Conservation (phyloP, 2,888 invertebrate genomes). For the Idaea dimidiata region DNA sequence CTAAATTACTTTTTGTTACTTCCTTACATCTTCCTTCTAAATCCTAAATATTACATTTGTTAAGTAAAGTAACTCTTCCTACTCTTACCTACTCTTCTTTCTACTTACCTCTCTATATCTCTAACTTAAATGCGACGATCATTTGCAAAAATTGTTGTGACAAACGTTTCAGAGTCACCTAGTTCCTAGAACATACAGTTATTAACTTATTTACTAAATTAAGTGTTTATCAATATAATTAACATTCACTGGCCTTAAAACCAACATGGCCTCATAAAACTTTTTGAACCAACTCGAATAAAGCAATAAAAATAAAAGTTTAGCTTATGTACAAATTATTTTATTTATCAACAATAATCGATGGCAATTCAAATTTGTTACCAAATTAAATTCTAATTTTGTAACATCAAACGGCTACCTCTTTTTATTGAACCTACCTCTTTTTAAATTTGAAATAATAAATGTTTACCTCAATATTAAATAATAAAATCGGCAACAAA, state of each 20-base stretch:
- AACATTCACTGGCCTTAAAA: neutral
- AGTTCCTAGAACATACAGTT: constrained; percentile 32
- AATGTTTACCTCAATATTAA: constrained; percentile 26
- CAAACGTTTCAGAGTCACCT: constrained; percentile 42
- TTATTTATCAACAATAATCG: neutral
- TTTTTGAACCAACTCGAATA: neutral
- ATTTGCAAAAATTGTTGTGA: neutral
- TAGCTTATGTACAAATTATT: neutral
- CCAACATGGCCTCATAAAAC: constrained; percentile 12
- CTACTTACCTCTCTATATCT: neutral
- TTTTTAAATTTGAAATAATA: constrained; percentile 20
- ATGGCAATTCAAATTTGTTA: neutral
- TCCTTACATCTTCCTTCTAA: neutral
- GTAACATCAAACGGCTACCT: constrained; percentile 23
- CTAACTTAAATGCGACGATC: neutral
- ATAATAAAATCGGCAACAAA: constrained; percentile 18
- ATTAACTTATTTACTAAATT: neutral
- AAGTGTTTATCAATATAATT: neutral
- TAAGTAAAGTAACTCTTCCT: neutral
- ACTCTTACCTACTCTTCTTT: neutral
- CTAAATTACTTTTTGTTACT: neutral
- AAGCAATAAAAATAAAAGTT: neutral
- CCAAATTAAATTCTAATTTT: constrained; percentile 5
- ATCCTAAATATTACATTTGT: neutral
- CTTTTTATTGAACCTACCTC: constrained; percentile 26